Conservation (phyloP, 2,797 vertebrate species). For the Rhinichthys osculus region DNA sequence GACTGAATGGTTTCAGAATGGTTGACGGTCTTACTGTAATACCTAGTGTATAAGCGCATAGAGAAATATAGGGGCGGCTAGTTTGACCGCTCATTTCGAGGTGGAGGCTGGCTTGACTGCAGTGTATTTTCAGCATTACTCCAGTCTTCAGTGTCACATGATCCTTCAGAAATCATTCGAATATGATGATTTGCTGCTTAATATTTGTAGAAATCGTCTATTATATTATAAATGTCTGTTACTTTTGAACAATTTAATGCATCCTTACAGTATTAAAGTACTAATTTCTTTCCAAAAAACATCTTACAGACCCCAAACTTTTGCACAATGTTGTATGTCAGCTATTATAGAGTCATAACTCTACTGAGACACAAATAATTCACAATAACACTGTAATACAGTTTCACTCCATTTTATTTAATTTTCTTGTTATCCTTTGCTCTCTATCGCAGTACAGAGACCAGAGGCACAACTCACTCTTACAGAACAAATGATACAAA, state of each 20-base stretch:
- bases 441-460: background rate
- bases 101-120: too few species aligned
- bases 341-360: background rate
- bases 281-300: background rate
- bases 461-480: slow-evolving; percentile 28
- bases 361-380: background rate
- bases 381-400: background rate
- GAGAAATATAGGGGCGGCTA: too few species aligned
- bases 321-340: background rate
- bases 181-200: too few species aligned
- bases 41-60: too few species aligned
- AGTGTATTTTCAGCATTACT: too few species aligned
- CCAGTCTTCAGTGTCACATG: background rate
- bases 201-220: background rate
- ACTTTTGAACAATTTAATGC: background rate
- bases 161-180: background rate
- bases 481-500: slow-evolving; percentile 69
- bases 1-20: too few species aligned
- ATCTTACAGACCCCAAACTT: too few species aligned
- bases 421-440: slow-evolving; percentile 29
- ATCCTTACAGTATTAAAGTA: background rate
- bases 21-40: too few species aligned
- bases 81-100: too few species aligned
- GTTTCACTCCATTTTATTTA: slow-evolving; percentile 15
- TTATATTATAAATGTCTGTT: background rate